Base-by-base conservation (phyloP, 2,113 vertebrate genomes). In the Syngnathus floridae region DNA sequence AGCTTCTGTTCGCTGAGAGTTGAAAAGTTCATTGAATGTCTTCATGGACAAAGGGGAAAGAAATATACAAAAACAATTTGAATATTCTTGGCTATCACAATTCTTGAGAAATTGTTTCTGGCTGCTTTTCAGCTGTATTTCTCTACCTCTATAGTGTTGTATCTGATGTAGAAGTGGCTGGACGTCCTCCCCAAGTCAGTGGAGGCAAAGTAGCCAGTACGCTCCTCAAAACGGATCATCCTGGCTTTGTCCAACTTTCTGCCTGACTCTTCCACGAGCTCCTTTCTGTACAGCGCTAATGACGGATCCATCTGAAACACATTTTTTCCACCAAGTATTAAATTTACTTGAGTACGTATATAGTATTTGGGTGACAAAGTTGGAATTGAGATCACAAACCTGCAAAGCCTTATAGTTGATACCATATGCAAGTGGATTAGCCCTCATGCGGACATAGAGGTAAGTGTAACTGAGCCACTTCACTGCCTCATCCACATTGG, bases 381-480 rank as follows among this genome's bases (percentile, higher is more conserved):
- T 31, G 26, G 26, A 12, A 31, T 13, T 11, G 16, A 59, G 17
- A 36, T 46, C 6, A 64, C 73, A 38, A 83, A 98, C 96, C 95
- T 98, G 96, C 83, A 91, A 93, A 69, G 93, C 91, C 82, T 95
- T 97, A 91, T 99, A 91, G 90, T 91, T 96, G 92, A 99, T 96
- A 83, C 96, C 95, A 57, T 99, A 98, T 16, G 67, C 95, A 90
- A 99, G 92, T 58, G 97, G 95, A 87, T 99, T 99, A 89, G 93
- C 95, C 93, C 97, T 95, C 95, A 98, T 97, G 78, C 96, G 94
- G 64, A 99, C 96, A 76, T 95, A 99, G 64, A 98, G 93, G 52
- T 99, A 99, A 59, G 95, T 98, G 82, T 98, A 99, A 89, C 95
- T 98, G 82, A 98, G 91, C 97, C 97, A 99, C 90, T 94, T 98